phyloP scores from a whole-genome alignment of 30 jellyfish, hydroid and myxozoan genomes.

The Aurelia aurita complex sp. Pacific region DNA sequence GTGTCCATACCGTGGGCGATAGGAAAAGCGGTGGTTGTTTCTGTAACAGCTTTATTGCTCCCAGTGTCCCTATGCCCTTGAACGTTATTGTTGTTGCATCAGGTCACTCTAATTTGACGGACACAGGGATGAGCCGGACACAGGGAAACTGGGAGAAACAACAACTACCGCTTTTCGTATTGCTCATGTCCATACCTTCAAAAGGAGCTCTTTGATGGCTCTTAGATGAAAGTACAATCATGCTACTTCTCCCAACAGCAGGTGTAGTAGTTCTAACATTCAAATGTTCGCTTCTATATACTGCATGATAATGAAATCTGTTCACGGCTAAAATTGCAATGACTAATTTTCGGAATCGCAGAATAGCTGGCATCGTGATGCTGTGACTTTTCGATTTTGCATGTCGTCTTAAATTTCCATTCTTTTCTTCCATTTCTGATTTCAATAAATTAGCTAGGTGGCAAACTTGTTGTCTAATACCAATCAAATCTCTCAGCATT shows the following conservation, averaged over 20 bases:
- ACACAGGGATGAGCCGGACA: no score
- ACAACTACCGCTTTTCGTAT: no score
- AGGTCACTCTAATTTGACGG: no score
- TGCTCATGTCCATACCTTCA: constrained; percentile 9
- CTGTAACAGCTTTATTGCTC: no score
- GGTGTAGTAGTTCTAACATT: background rate
- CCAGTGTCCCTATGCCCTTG: no score
- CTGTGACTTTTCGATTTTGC: constrained; percentile 7
- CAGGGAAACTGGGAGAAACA: no score
- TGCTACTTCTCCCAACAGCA: background rate
- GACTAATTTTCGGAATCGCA: constrained; percentile 69
- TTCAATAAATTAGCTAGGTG: constrained; percentile 51
- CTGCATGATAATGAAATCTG: constrained; percentile 39
- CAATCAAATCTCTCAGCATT: constrained; percentile 5
- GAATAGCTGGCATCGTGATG: constrained; percentile 31
- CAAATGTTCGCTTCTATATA: constrained; percentile 5
- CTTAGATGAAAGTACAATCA: background rate
- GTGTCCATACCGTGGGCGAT: no score
- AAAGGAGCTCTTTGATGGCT: background rate
- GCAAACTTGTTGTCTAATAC: constrained; percentile 30
- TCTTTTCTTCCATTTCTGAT: constrained; percentile 53
- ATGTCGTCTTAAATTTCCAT: constrained; percentile 24
- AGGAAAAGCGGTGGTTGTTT: no score
- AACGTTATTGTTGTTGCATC: no score
- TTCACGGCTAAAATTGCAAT: constrained; percentile 67